Percentiles rank a stretch among this genome's conserved stretches.
Evolutionary conservation across 35 echinoderm and acorn worm species (phyloP).

Genomic region (Apostichopus parvimensis): DNA sequence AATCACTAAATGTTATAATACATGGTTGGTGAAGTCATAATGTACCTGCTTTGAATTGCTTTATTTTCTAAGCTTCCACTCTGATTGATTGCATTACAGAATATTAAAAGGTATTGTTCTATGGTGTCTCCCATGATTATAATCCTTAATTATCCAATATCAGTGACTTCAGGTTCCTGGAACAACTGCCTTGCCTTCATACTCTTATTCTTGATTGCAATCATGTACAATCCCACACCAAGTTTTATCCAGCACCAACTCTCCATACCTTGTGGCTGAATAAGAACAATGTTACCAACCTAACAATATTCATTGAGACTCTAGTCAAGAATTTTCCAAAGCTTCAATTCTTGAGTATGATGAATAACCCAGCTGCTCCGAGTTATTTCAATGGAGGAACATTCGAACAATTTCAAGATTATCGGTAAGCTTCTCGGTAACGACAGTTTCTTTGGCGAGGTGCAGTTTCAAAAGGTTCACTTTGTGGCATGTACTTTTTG

Average conservation of each 20-base stretch:
- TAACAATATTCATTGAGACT: constrained; percentile 82
- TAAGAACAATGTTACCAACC: constrained; percentile 81
- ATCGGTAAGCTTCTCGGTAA: constrained; percentile 58
- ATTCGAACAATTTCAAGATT: constrained; percentile 88
- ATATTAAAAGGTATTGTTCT: not conserved
- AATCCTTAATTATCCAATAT: constrained; percentile 9
- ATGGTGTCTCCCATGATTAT: not conserved
- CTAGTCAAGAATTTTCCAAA: constrained; percentile 72
- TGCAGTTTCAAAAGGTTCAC: not conserved
- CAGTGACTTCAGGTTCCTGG: constrained; percentile 88
- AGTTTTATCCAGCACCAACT: constrained; percentile 69
- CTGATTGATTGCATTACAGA: too few species aligned
- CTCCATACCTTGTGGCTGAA: constrained; percentile 88
- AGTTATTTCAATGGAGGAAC: constrained; percentile 97
- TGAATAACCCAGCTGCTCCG: constrained; percentile 94
- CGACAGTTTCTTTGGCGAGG: not conserved
- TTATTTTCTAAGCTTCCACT: too few species aligned
- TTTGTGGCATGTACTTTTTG: not conserved
- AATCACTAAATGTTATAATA: too few species aligned
- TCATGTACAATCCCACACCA: constrained; percentile 76
- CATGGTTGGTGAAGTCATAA: too few species aligned
- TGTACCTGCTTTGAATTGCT: too few species aligned
- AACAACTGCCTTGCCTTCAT: constrained; percentile 65
- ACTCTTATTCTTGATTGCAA: constrained; percentile 96
- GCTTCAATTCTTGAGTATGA: constrained; percentile 86